Conservation (phyloP, 1,140 invertebrate species). For the Anastatus disparis region DNA sequence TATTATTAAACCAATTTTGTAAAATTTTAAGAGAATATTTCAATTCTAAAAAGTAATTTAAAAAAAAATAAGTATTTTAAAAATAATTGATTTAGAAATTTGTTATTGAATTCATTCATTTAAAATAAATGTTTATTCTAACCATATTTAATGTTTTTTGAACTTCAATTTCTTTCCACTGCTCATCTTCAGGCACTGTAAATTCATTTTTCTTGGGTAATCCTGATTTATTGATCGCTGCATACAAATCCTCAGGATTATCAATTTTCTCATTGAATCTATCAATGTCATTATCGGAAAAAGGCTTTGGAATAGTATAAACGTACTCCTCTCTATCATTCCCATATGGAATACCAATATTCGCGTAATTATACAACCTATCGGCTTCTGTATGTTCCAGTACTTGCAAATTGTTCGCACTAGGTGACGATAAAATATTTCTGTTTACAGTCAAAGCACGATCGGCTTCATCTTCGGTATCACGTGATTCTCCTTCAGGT, state of each 20-base stretch:
- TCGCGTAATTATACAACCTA: slow-evolving; percentile 53
- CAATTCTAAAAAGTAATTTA: no score
- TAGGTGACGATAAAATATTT: background rate
- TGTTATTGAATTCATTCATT: no score
- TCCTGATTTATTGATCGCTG: slow-evolving; percentile 61
- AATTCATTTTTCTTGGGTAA: slow-evolving; percentile 53
- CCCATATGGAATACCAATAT: slow-evolving; percentile 48
- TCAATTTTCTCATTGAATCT: slow-evolving; percentile 45
- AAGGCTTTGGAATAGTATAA: slow-evolving; percentile 57
- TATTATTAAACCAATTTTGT: no score
- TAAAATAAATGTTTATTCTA: background rate
- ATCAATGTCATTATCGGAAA: slow-evolving; percentile 52
- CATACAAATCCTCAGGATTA: slow-evolving; percentile 63
- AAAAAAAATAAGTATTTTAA: no score
- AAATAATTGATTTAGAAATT: no score
- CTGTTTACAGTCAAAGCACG: slow-evolving; percentile 36
- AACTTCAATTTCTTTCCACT: slow-evolving; percentile 57
- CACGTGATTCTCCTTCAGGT: slow-evolving; percentile 61
- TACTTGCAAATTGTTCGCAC: background rate
- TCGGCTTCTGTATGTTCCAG: slow-evolving; percentile 41
- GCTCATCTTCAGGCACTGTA: slow-evolving; percentile 54
- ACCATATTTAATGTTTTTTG: slow-evolving; percentile 54
- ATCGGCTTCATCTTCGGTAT: slow-evolving; percentile 61
- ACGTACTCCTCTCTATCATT: slow-evolving; percentile 49
- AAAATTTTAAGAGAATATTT: no score